These are phyloP conservation scores for Lagocephalus sceleratus DNA, from an alignment of 2,797 vertebrate genomes.

Conservation along the genomic window DNA sequence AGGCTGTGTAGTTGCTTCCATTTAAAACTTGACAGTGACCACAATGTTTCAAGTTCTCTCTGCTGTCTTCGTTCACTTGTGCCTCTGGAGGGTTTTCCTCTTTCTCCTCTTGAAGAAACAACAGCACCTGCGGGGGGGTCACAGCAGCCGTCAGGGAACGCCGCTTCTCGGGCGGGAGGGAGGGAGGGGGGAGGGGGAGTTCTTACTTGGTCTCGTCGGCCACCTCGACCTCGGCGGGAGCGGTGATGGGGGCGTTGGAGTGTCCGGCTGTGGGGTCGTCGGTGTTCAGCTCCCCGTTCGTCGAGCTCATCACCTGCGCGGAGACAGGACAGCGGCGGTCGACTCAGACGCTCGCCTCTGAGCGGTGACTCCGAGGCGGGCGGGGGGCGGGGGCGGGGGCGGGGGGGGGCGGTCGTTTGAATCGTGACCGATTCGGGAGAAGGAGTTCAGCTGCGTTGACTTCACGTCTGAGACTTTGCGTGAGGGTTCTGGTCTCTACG, in stretches of 20 bases:
- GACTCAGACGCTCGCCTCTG: constrained; percentile 16
- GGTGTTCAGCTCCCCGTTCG: constrained; percentile 95
- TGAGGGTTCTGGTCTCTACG: too few relatives aligned
- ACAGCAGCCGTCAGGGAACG: not conserved
- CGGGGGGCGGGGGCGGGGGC: too few relatives aligned
- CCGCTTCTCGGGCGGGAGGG: not conserved
- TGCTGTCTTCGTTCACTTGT: constrained; percentile 84
- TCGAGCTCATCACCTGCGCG: constrained; percentile 92
- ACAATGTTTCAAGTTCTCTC: constrained; percentile 81
- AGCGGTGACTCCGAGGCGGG: constrained; percentile 4
- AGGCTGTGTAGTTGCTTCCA: constrained; percentile 74
- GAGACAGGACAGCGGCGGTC: constrained; percentile 18
- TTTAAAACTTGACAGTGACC: constrained; percentile 82
- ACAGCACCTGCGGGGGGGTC: constrained; percentile 84
- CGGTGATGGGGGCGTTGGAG: constrained; percentile 96
- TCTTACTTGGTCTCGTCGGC: constrained; percentile 95
- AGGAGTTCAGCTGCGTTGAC: too few relatives aligned
- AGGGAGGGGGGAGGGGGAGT: too few relatives aligned
- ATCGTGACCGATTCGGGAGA: too few relatives aligned
- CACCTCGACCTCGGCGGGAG: constrained; percentile 93
- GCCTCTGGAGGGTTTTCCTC: constrained; percentile 96
- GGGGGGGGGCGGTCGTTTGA: too few relatives aligned
- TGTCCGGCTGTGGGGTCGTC: constrained; percentile 95
- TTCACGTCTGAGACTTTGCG: too few relatives aligned
- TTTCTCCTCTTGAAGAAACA: constrained; percentile 98